Base-by-base conservation (phyloP, 2,113 vertebrate genomes). In the Dicentrarchus labrax region DNA sequence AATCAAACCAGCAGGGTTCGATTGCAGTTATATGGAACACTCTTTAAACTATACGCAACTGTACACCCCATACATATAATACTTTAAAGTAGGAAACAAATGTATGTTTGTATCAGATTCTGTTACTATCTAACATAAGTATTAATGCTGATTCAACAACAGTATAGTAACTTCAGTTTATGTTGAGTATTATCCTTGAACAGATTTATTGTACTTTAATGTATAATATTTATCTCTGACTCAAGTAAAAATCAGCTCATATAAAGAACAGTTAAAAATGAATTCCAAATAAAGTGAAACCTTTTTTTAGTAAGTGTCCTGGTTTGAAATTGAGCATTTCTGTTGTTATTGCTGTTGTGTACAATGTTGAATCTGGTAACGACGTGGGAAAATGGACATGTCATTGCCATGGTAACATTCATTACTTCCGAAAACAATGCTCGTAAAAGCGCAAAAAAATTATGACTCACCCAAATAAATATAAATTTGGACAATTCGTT, bases 401-500 rank as follows among this genome's bases (percentile, higher is more conserved):
- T 65, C 5, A 45, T 19, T 24, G 74, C 62, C 17, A 57, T 53
- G 51, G 74, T n/a, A 62, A n/a, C 30, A n/a, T 6, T 13, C 36
- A 24, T 53, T 8, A 71, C 57, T 36, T 72, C 66, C 64, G 21
- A 5, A 59, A 69, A 69, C 51, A 59, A 51, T 76, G 36, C 8
- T 38, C 19, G 45, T 76, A 15, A 66, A 45, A 41, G 39, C 60
- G 47, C 9, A 47, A 13, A 8, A 53, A 74, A 69, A n/a, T 16
- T 36, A 38, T 51, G 54, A 65, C 41, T 81, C 50, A 64, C 45
- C 64, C n/a, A 30, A 73, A 74, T 68, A 13, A 17, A 48, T 21
- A 69, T 12, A 12, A 53, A 68, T 51, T 7, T 43, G 41, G 19
- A 12, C 54, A 41, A 39, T 68, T 22, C 2, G 62, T 62, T 59